phyloP scores from a whole-genome alignment of 2,797 vertebrate species.

The Chrysocyon brachyurus region DNA sequence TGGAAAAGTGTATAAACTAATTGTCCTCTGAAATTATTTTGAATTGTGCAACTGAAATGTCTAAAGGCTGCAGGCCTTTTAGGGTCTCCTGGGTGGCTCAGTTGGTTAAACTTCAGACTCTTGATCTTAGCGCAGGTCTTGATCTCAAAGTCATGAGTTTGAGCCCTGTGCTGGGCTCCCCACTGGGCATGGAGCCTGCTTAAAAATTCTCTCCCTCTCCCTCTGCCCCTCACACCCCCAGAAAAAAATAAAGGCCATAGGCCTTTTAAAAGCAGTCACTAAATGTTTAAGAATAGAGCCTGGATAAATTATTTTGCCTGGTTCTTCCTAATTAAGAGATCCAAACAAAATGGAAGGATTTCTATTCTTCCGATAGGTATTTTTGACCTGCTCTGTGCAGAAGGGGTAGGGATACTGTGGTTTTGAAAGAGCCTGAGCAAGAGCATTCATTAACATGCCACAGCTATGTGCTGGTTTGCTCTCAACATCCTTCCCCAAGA shows the following conservation, averaged over 20 bases:
- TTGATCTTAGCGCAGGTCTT: neutral
- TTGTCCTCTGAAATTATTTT: conserved; percentile 61
- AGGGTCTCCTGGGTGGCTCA: neutral
- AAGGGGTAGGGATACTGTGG: neutral
- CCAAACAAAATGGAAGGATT: conserved; percentile 9
- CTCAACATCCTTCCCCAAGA: conserved; percentile 6
- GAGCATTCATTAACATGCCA: conserved; percentile 37
- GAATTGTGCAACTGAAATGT: conserved; percentile 47
- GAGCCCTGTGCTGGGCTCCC: neutral
- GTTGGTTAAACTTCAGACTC: neutral
- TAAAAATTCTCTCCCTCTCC: neutral
- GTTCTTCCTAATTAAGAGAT: conserved; percentile 52
- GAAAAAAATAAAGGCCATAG: neutral
- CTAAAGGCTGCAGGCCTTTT: conserved; percentile 6
- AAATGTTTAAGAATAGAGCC: conserved; percentile 50
- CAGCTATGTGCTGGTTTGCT: conserved; percentile 53
- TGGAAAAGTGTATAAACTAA: conserved; percentile 23
- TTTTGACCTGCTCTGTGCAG: neutral
- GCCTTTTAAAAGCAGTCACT: conserved; percentile 28
- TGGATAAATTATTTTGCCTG: conserved; percentile 47
- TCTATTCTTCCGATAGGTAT: neutral
- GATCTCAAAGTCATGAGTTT: neutral
- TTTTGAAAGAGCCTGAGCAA: conserved; percentile 43
- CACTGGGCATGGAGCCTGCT: neutral
- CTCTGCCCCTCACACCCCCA: neutral